These are phyloP conservation scores for Lynx canadensis DNA, from an alignment of 2,113 vertebrate genomes.

Conservation along the genomic window DNA sequence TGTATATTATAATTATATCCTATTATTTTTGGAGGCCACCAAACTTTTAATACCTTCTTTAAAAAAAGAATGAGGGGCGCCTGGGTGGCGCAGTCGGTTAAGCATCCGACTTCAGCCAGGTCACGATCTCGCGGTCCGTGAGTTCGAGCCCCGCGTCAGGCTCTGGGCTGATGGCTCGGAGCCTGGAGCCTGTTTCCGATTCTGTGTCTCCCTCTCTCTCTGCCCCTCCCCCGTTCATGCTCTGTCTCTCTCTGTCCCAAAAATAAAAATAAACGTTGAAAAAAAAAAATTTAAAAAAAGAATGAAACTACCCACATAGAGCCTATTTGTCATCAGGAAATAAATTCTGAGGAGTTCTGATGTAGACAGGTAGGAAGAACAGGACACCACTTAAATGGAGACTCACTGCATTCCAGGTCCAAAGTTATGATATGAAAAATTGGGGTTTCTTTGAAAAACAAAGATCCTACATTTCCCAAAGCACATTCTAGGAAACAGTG, in stretches of 20 bases:
- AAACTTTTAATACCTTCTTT: background rate
- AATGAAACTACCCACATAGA: background rate
- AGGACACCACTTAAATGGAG: background rate
- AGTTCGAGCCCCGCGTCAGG: no score
- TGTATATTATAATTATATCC: background rate
- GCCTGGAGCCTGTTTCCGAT: no score
- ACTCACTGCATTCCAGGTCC: background rate
- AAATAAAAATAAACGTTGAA: no score
- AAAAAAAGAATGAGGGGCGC: background rate
- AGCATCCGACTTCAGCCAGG: no score
- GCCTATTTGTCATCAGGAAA: background rate
- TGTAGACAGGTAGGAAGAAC: background rate
- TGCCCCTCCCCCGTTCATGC: no score
- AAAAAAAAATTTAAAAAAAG: background rate
- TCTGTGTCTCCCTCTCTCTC: no score
- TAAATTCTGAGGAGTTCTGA: background rate
- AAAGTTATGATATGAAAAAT: background rate
- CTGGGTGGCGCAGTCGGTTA: no score
- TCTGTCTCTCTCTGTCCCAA: no score
- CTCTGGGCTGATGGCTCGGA: no score
- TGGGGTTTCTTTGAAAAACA: background rate
- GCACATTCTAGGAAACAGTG: background rate
- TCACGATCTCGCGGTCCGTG: no score
- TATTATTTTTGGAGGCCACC: background rate
- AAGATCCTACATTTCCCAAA: background rate